These are phyloP conservation scores for Phenganax stokvisi DNA, from an alignment of 92 coral and sea anemone genomes.

Conservation along the genomic window DNA sequence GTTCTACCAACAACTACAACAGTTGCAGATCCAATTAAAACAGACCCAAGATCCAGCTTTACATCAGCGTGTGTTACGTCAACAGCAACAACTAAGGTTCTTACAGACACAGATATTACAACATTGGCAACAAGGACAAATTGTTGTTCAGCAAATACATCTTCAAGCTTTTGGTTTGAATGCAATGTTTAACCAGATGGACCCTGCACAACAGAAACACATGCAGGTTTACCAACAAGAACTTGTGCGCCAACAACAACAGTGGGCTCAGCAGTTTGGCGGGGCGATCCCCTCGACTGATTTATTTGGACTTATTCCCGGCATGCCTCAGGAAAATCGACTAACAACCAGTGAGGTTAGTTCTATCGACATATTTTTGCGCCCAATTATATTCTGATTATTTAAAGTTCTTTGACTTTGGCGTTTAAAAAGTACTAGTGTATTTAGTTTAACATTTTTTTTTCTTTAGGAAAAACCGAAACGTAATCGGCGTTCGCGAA, in stretches of 20 bases:
- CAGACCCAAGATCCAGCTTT: conserved; percentile 44
- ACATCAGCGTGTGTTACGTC: conserved; percentile 64
- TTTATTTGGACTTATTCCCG: conserved; percentile 4
- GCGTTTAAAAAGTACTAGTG: not conserved
- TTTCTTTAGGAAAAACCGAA: conserved; percentile 23
- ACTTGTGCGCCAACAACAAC: conserved; percentile 73
- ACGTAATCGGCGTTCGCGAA: conserved; percentile 36
- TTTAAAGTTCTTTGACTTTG: not conserved
- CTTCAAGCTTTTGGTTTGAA: conserved; percentile 37
- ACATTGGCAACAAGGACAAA: conserved; percentile 38
- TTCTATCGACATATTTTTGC: not conserved
- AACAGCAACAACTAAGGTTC: conserved; percentile 66
- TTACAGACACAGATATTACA: conserved; percentile 46
- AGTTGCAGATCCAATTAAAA: conserved; percentile 67
- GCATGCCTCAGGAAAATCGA: conserved; percentile 27
- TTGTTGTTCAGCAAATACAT: conserved; percentile 39
- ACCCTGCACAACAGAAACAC: conserved; percentile 60
- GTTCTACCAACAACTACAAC: conserved; percentile 66
- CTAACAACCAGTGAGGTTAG: conserved; percentile 20
- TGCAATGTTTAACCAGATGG: conserved; percentile 39
- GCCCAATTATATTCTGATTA: not conserved
- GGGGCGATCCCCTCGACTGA: not conserved
- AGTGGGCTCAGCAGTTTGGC: conserved; percentile 67
- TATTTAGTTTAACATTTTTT: not conserved
- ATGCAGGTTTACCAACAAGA: conserved; percentile 82